These are phyloP conservation scores for Hydrolagus affinis DNA, from an alignment of 2,113 vertebrate species.

Conservation along the genomic window DNA sequence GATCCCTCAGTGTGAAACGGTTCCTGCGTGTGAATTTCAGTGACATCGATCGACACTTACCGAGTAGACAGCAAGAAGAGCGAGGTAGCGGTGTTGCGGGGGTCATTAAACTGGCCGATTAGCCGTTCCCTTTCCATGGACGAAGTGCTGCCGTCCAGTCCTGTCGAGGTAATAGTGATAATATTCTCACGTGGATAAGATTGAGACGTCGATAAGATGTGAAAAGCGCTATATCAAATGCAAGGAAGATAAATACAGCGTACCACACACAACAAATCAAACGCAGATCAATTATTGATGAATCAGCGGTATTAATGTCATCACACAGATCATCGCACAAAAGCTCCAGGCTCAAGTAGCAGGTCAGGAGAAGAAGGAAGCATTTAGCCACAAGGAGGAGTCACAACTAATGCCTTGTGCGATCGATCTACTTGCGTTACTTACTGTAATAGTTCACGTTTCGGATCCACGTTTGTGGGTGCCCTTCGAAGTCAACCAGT, in stretches of 20 bases:
- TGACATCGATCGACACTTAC: conserved; percentile 50
- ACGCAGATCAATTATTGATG: neutral
- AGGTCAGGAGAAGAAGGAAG: neutral
- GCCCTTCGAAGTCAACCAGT: conserved; percentile 54
- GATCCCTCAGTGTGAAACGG: no score
- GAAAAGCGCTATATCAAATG: neutral
- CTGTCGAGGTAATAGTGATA: conserved; percentile 44
- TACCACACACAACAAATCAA: no score
- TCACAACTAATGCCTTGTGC: no score
- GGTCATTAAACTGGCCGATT: conserved; percentile 96
- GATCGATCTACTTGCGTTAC: conserved; percentile 41
- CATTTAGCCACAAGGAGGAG: neutral
- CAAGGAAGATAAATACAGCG: neutral
- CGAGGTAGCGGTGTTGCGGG: conserved; percentile 71
- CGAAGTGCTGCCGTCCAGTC: conserved; percentile 91
- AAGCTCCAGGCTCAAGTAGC: no score
- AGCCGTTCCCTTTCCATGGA: conserved; percentile 87
- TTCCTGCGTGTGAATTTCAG: neutral
- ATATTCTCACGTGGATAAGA: no score
- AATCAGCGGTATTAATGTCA: neutral
- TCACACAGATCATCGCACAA: neutral
- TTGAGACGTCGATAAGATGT: neutral
- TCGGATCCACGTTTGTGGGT: conserved; percentile 76
- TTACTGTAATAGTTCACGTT: conserved; percentile 93
- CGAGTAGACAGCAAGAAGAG: conserved; percentile 93